Evolutionary conservation across 2,888 invertebrate species (phyloP).

Genomic region (Lumbricus terrestris): DNA sequence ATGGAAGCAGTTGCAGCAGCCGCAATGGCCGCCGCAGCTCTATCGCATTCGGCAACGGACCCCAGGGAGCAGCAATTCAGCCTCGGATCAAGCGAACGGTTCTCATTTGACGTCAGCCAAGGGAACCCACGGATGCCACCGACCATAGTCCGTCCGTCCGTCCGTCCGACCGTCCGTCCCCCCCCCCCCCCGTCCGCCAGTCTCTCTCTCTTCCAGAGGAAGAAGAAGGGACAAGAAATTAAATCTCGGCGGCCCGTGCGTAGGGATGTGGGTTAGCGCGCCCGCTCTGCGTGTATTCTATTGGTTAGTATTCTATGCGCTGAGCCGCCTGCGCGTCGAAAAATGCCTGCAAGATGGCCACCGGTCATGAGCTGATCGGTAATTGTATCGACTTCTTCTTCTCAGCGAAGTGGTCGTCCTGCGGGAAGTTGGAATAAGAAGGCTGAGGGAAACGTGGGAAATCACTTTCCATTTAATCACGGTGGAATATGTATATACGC

Average conservation of each 20-base stretch:
- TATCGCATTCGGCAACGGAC: constrained; percentile 3
- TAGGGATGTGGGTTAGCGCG: not conserved
- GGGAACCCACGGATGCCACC: not conserved
- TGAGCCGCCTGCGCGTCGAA: not conserved
- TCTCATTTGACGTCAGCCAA: not conserved
- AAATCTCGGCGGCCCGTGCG: constrained; percentile 7
- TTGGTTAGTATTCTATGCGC: not conserved
- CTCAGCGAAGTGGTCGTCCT: not conserved
- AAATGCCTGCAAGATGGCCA: not conserved
- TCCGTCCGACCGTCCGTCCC: too few relatives aligned
- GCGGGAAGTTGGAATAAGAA: not conserved
- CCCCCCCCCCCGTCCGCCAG: too few relatives aligned
- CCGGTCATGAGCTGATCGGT: not conserved
- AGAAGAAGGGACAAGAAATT: not conserved
- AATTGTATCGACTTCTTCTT: not conserved
- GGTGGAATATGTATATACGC: not conserved
- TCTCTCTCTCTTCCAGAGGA: too few relatives aligned
- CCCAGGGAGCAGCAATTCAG: not conserved
- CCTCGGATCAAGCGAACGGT: not conserved
- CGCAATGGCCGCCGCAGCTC: not conserved
- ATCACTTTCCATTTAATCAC: not conserved
- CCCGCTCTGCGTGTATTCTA: not conserved
- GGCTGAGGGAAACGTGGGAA: not conserved
- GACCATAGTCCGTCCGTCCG: not conserved
- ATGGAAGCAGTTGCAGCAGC: not conserved